Evolutionary conservation across 2,888 invertebrate genomes (phyloP), one percentile per base, ranked within the genome.

Genomic region (Aleiodes alternator): DNA sequence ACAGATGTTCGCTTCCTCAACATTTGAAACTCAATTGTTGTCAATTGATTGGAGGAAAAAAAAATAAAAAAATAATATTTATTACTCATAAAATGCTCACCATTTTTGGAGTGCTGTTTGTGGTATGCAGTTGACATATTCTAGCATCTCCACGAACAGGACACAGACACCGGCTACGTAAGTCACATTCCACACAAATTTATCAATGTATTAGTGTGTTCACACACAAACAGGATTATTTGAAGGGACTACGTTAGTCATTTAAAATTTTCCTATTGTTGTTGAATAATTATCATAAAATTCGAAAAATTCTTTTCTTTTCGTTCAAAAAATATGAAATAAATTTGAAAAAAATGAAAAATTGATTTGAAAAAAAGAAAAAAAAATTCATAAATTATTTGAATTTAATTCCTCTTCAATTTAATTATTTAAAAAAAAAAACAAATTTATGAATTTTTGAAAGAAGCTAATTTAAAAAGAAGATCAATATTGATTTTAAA

Each of bases 131-230:
- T 59, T 59, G 59, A 59, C 59, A 59, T 23, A 23, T 59, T 59
- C 59, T 59, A 34, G 34, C 31, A 59, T 59, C 23, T 23, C 4
- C 34, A 38, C 59, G 34, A 59, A 59, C 59, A 59, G 59, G 59
- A 59, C 59, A 59, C 59, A n/a, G 59, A 59, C 59, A 59, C 59
- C 59, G 59, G 59, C 59, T 59, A 59, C 34, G 59, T 59, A 59
- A 59, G 59, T 59, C 59, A 59, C 59, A 59, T 59, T 59, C 59
- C 59, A 59, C 34, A 34, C n/a, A 7, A 3, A 29, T 51, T n/a
- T 51, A 14, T 59, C 34, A 14, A 31, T 59, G 59, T 34, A 34
- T 59, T 59, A 9, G 29, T 23, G 57, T n/a, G 14, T n/a, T 0
- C 59, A 59, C 59, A 59, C 59, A 59, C 38, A 34, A 34, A 59